These are phyloP conservation scores for Scotopteryx bipunctaria DNA, from an alignment of 2,888 invertebrate genomes.

Conservation along the genomic window DNA sequence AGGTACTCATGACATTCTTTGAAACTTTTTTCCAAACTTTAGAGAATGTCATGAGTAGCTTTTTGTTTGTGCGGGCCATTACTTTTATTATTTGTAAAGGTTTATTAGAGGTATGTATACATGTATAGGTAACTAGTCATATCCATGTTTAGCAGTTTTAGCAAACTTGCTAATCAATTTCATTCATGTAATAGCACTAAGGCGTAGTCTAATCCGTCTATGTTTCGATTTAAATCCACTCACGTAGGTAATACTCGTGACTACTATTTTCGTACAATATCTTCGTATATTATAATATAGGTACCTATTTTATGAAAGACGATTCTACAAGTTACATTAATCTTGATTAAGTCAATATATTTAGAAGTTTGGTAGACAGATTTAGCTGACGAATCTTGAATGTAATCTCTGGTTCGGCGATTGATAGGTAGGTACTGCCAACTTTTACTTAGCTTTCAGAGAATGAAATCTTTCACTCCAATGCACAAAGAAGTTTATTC, in stretches of 20 bases:
- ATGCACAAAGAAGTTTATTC: background rate
- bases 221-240: slow-evolving; percentile 5
- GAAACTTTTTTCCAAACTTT: background rate
- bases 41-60: background rate
- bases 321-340: background rate
- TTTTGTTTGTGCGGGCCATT: background rate
- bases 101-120: background rate
- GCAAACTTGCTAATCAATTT: slow-evolving; percentile 10
- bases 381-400: background rate
- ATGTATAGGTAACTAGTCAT: slow-evolving; percentile 9
- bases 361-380: slow-evolving; percentile 6
- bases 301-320: background rate
- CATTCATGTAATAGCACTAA: background rate
- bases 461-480: background rate
- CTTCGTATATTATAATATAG: background rate
- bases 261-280: background rate
- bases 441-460: background rate
- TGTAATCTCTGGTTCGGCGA: background rate
- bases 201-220: background rate
- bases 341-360: background rate
- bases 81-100: background rate
- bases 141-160: slow-evolving; percentile 11
- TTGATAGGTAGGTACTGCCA: background rate
- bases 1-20: too few species aligned
- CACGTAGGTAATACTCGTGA: slow-evolving; percentile 5